Evolutionary conservation across 1,140 invertebrate genomes (phyloP), one percentile per base, ranked within the genome.

Genomic region (Drosophila pectinifera): DNA sequence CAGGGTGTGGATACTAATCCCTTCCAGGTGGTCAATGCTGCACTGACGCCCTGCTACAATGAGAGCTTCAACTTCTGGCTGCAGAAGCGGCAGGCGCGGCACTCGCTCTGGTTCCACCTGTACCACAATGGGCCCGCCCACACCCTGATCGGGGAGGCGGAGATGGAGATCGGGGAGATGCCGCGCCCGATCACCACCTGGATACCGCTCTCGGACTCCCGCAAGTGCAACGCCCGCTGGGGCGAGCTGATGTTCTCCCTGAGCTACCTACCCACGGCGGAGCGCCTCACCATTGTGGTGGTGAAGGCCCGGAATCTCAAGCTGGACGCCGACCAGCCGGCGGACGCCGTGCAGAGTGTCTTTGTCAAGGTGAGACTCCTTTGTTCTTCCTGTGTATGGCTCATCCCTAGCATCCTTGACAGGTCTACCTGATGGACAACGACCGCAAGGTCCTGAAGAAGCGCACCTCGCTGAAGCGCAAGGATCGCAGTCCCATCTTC

Each of bases 241-340:
- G 96, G 95, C 1, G 96, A 97, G 90, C 88, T 97, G 41, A 96
- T 97, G 95, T 95, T 97, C 78, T 97, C 96, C 0, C 92, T 97
- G 1, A 96, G 95, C 70, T 97, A 96, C 88, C 93, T 97, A 67
- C 95, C 96, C 6, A 96, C 95, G 42, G 96, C 96, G 28, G 96
- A 96, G 79, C 94, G 96, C 45, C 93, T 97, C 2, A 97, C 96
- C 0, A 95, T 97, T 4, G 96, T 97, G 14, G 94, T 97, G 10
- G 95, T 97, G 22, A 96, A 97, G 86, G 96, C 96, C 1, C 94
- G 96, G 46, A 97, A 97, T 92, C 92, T 97, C 3, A 94, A 95
- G 34, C 83, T 93, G 49, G 86, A 93, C 14, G 86, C 93, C 26
- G 90, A 90, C 8, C 65, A 82, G 18, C 56, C 92, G 5, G 95